phyloP scores from a whole-genome alignment of 2,113 vertebrate species.

The Shinisaurus crocodilurus region DNA sequence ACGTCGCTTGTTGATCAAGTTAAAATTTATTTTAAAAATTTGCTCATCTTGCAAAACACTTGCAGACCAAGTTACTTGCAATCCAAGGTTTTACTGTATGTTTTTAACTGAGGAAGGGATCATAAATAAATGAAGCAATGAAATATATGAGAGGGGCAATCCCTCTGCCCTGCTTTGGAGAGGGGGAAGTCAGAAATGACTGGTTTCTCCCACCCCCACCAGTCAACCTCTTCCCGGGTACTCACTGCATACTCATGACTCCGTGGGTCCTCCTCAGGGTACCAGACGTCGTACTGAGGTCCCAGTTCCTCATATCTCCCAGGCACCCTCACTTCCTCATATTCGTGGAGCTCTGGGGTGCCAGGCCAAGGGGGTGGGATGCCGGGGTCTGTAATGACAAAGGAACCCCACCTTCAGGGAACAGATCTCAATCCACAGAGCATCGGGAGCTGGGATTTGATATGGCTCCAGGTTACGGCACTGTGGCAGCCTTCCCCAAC shows the following conservation, averaged over 20 bases:
- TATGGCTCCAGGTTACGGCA: background rate
- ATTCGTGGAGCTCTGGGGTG: conserved; percentile 62
- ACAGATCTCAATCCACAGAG: background rate
- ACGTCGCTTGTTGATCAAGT: too few relatives aligned
- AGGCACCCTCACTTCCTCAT: conserved; percentile 67
- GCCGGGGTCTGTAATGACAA: background rate
- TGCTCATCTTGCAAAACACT: too few relatives aligned
- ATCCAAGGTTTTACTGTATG: too few relatives aligned
- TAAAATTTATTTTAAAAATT: too few relatives aligned
- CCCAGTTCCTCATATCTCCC: conserved; percentile 58
- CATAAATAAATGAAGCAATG: background rate
- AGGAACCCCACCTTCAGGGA: background rate
- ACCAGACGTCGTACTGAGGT: conserved; percentile 11
- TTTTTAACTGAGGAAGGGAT: background rate
- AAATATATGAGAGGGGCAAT: background rate
- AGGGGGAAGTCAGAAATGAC: background rate
- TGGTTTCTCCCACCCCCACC: conserved; percentile 60
- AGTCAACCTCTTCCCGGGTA: conserved; percentile 43
- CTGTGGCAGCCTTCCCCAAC: too few relatives aligned
- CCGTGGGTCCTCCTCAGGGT: background rate
- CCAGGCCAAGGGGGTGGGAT: background rate
- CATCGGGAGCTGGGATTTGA: background rate
- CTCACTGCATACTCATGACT: conserved; percentile 18
- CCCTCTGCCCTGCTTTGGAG: background rate
- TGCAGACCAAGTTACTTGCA: too few relatives aligned